phyloP scores from a whole-genome alignment of 2,888 invertebrate species.

The Noctua pronuba region DNA sequence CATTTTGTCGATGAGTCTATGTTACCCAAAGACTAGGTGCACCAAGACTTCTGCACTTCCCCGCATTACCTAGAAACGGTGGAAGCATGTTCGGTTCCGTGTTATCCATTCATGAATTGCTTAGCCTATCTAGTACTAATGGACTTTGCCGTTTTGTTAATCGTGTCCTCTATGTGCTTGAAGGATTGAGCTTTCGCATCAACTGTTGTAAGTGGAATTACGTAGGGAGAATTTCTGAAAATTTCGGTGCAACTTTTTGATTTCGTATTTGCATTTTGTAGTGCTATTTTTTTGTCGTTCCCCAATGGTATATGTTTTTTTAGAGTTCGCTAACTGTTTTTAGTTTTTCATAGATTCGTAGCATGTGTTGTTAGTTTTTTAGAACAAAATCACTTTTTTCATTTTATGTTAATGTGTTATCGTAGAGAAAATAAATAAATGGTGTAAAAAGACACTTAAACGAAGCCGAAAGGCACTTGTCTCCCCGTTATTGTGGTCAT shows the following conservation, averaged over 20 bases:
- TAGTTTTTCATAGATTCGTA: no score
- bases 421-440: no score
- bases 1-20: not conserved
- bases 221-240: not conserved
- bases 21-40: not conserved
- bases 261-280: not conserved
- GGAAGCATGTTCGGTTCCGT: conserved; percentile 61
- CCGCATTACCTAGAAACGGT: conserved; percentile 14
- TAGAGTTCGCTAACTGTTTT: not conserved
- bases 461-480: no score
- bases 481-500: no score
- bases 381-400: no score
- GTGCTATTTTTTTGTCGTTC: not conserved
- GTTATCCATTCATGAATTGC: conserved; percentile 70
- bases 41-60: conserved; percentile 27
- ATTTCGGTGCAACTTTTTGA: not conserved
- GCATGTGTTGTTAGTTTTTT: no score
- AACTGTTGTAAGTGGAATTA: conserved; percentile 11
- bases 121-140: conserved; percentile 67
- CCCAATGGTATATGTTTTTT: not conserved
- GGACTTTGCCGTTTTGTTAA: conserved; percentile 49
- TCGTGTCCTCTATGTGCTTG: conserved; percentile 39
- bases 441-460: no score
- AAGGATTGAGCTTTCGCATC: conserved; percentile 31
- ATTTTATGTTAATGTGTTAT: no score